Percentiles rank a stretch among this genome's conserved stretches.
Conservation (phyloP, 2,888 invertebrate genomes). For the Perithous albicinctus region DNA sequence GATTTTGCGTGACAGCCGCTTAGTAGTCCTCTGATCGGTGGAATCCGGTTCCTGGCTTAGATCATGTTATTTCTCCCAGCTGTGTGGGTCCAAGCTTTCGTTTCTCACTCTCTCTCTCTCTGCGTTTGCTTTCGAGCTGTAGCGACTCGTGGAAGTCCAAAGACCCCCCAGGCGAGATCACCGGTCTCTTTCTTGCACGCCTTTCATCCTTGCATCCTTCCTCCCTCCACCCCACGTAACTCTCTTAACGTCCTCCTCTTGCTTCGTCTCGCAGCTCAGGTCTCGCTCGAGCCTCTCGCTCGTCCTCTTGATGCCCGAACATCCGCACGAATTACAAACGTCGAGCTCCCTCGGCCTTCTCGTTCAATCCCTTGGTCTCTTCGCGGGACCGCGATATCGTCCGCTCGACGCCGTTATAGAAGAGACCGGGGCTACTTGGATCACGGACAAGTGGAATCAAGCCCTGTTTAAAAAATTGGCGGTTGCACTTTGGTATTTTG, state of each 20-base stretch:
- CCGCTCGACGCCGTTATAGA: conserved; percentile 12
- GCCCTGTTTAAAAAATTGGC: too few relatives aligned
- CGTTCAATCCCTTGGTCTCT: conserved; percentile 17
- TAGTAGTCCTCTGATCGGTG: conserved; percentile 17
- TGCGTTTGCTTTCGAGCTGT: conserved; percentile 49
- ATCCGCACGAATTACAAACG: conserved; percentile 81
- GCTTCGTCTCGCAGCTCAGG: conserved; percentile 34
- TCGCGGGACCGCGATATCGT: conserved; percentile 41
- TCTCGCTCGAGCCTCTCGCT: conserved; percentile 36
- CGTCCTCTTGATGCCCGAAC: conserved; percentile 75
- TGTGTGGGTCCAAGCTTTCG: conserved; percentile 43
- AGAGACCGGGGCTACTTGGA: too few relatives aligned
- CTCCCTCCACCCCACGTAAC: conserved; percentile 35
- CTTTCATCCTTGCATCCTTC: conserved; percentile 75
- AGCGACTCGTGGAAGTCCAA: conserved; percentile 70
- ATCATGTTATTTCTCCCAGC: conserved; percentile 46
- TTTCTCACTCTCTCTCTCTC: conserved; percentile 38
- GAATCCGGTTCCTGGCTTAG: conserved; percentile 48
- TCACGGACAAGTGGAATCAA: too few relatives aligned
- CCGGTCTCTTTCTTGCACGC: conserved; percentile 74
- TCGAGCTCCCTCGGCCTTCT: conserved; percentile 73
- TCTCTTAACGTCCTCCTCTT: conserved; percentile 69
- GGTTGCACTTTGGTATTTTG: too few relatives aligned
- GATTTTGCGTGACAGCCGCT: conserved; percentile 41
- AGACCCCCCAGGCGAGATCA: conserved; percentile 76